Evolutionary conservation across 2,797 vertebrate genomes (phyloP).

Genomic region (Malacoctenus gilli): DNA sequence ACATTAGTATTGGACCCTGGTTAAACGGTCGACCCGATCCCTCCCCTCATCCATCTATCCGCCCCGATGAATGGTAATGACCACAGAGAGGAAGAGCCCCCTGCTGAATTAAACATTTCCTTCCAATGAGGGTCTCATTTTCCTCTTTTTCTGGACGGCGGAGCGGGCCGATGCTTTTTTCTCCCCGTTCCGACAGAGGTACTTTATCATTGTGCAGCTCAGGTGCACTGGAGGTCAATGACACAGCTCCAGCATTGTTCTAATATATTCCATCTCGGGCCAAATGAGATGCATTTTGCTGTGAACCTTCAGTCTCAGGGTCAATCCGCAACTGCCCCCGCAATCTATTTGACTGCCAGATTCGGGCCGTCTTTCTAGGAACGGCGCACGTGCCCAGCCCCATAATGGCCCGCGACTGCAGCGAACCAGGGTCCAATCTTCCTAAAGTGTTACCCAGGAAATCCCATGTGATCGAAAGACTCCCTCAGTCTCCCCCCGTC

Average conservation of each 20-base stretch:
- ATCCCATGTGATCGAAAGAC: conserved; percentile 52
- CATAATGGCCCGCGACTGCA: conserved; percentile 43
- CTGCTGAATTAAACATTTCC: conserved; percentile 78
- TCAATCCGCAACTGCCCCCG: conserved; percentile 54
- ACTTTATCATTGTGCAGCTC: conserved; percentile 73
- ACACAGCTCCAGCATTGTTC: conserved; percentile 65
- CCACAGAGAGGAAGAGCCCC: conserved; percentile 49
- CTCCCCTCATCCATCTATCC: conserved; percentile 63
- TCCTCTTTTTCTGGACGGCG: conserved; percentile 35
- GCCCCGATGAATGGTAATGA: conserved; percentile 70
- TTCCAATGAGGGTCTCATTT: conserved; percentile 63
- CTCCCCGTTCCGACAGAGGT: conserved; percentile 36
- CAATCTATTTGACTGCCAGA: conserved; percentile 72
- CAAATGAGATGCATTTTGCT: conserved; percentile 72
- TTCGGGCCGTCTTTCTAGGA: conserved; percentile 40
- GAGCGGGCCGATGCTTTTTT: conserved; percentile 39
- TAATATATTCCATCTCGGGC: conserved; percentile 74
- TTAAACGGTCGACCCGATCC: conserved; percentile 53
- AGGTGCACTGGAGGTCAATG: conserved; percentile 71
- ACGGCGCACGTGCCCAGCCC: conserved; percentile 37
- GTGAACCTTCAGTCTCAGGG: conserved; percentile 60
- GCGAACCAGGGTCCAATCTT: conserved; percentile 60
- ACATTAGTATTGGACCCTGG: conserved; percentile 72
- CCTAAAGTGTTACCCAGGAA: conserved; percentile 68
- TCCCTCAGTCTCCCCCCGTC: conserved; percentile 31